Conservation (phyloP, 2,797 vertebrate genomes). For the Otolemur crassicaudatus region DNA sequence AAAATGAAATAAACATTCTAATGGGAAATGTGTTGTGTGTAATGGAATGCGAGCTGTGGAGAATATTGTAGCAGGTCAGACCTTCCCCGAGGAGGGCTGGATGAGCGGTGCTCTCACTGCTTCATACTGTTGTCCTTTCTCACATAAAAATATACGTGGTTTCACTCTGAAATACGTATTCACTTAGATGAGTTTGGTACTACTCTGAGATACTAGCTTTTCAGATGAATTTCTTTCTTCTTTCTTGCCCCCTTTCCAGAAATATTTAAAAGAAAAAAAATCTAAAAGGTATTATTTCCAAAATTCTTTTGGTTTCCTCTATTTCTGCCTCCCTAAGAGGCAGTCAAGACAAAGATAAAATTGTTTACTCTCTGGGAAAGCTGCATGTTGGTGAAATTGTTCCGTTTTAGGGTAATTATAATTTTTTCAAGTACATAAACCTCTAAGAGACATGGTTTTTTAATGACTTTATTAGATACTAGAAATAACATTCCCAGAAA, state of each 20-base stretch:
- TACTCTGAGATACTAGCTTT: slow-evolving; percentile 4
- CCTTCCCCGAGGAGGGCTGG: background rate
- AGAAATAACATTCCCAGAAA: background rate
- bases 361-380: background rate
- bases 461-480: background rate
- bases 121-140: slow-evolving; percentile 16
- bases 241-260: background rate
- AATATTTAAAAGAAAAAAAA: background rate
- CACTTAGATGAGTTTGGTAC: background rate
- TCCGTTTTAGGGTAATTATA: slow-evolving; percentile 3
- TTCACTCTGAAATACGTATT: background rate
- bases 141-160: background rate
- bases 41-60: slow-evolving; percentile 35
- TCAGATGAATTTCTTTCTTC: background rate
- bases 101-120: background rate
- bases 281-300: background rate
- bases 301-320: slow-evolving; percentile 2
- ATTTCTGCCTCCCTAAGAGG: background rate
- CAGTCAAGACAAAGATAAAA: background rate
- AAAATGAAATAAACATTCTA: slow-evolving; percentile 78
- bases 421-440: slow-evolving; percentile 7
- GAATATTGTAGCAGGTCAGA: background rate
- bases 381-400: background rate
- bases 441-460: background rate
- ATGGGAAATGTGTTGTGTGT: background rate